Evolutionary conservation across 2,113 vertebrate species (phyloP).

Genomic region (Gadus chalcogrammus): DNA sequence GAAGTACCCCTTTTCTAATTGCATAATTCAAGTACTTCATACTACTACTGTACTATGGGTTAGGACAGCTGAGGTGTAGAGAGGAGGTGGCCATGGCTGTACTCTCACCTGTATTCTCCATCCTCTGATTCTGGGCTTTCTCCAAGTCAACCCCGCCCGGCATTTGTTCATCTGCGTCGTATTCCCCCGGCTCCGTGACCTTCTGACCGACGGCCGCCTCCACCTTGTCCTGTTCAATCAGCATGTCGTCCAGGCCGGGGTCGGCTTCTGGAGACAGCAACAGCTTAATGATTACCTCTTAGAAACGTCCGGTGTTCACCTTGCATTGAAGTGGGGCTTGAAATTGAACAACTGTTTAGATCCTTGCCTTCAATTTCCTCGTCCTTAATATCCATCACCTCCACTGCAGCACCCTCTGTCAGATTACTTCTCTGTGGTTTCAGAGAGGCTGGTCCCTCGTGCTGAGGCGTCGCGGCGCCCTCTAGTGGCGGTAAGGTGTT

Average conservation of each 20-base stretch:
- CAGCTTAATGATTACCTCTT: background rate
- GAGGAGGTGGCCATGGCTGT: background rate
- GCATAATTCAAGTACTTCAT: too few species aligned
- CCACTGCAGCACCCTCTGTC: conserved; percentile 35
- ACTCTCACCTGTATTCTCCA: conserved; percentile 43
- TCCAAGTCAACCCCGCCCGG: conserved; percentile 33
- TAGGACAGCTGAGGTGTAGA: too few species aligned
- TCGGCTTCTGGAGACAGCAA: conserved; percentile 29
- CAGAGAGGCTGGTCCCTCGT: conserved; percentile 11
- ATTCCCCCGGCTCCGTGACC: conserved; percentile 42
- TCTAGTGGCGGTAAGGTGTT: conserved; percentile 26
- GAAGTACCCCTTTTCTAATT: too few species aligned
- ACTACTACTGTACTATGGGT: too few species aligned
- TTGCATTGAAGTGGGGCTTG: background rate
- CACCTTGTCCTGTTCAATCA: conserved; percentile 31
- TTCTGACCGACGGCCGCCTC: conserved; percentile 25
- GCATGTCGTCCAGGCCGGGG: conserved; percentile 46
- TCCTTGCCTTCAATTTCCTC: conserved; percentile 43
- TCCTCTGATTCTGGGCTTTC: conserved; percentile 32
- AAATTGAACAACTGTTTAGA: background rate
- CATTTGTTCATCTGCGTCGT: conserved; percentile 45
- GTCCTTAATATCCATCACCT: conserved; percentile 50
- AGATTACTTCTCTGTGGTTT: conserved; percentile 30
- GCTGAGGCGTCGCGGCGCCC: conserved; percentile 7
- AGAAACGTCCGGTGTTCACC: background rate